Percentiles rank a stretch among this genome's conserved stretches.
These are phyloP conservation scores for Pimpla rufipes DNA, from an alignment of 2,888 invertebrate genomes.

Conservation along the genomic window DNA sequence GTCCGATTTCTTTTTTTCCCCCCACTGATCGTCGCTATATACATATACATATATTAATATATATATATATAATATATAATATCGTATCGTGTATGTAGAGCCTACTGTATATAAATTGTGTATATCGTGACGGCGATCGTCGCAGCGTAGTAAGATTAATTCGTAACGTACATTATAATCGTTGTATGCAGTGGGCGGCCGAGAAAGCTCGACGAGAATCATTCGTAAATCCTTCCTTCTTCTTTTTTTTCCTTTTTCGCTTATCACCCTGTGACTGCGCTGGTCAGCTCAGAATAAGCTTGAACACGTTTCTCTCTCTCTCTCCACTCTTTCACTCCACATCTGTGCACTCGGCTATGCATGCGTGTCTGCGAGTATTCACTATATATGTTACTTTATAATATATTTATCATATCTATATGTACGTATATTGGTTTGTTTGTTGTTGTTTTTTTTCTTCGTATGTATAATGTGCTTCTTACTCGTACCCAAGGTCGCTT, in stretches of 20 bases:
- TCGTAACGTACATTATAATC: conserved; percentile 76
- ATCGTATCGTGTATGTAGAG: conserved; percentile 26
- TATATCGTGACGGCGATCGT: conserved; percentile 8
- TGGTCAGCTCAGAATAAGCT: conserved; percentile 47
- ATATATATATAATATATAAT: conserved; percentile 16
- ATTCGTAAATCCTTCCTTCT: conserved; percentile 37
- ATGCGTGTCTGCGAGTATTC: conserved; percentile 59
- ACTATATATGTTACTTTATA: neutral
- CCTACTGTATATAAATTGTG: conserved; percentile 28
- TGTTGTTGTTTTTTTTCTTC: conserved; percentile 45
- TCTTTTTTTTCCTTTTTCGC: conserved; percentile 5
- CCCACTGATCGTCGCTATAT: conserved; percentile 31
- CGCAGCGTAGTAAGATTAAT: conserved; percentile 78
- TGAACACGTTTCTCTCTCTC: conserved; percentile 37
- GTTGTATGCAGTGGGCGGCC: conserved; percentile 74
- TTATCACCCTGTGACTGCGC: conserved; percentile 34
- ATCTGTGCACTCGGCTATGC: conserved; percentile 49
- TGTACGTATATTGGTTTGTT: conserved; percentile 16
- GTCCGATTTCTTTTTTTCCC: conserved; percentile 35
- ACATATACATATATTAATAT: conserved; percentile 38
- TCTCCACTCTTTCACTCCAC: too few relatives aligned
- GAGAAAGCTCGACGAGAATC: conserved; percentile 72
- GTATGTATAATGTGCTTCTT: conserved; percentile 68
- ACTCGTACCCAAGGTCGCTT: conserved; percentile 66
- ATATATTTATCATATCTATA: conserved; percentile 52